Conservation (phyloP, 2,888 invertebrate species). For the Aleiodes leptofemur region DNA sequence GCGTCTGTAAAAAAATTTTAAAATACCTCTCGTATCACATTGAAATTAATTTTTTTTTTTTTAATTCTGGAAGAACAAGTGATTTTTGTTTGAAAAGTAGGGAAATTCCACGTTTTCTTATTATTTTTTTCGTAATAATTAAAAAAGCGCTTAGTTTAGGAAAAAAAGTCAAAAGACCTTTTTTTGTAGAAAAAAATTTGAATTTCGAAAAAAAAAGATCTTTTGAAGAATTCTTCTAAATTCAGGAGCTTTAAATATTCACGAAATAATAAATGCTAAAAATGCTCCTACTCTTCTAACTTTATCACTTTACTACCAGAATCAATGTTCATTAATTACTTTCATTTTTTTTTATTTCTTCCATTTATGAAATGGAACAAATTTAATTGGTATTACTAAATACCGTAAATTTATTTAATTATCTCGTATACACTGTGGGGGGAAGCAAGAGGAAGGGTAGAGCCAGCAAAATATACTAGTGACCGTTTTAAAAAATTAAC, state of each 20-base stretch:
- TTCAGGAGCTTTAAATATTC: too few relatives aligned
- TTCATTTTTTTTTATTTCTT: conserved; percentile 41
- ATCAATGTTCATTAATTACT: conserved; percentile 58
- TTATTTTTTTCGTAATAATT: neutral
- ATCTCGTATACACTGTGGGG: conserved; percentile 67
- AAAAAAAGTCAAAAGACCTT: too few relatives aligned
- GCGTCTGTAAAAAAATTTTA: conserved; percentile 69
- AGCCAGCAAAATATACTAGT: conserved; percentile 73
- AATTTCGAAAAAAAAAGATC: conserved; percentile 6
- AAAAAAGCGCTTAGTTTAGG: too few relatives aligned
- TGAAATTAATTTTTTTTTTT: conserved; percentile 19
- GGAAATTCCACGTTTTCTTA: neutral
- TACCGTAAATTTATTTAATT: conserved; percentile 38
- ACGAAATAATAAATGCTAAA: conserved; percentile 23
- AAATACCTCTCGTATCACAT: conserved; percentile 55
- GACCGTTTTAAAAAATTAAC: conserved; percentile 54
- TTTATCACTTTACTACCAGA: conserved; percentile 15
- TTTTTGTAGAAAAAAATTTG: too few relatives aligned
- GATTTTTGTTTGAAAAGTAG: conserved; percentile 10
- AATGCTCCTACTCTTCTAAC: conserved; percentile 41
- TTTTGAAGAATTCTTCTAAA: too few relatives aligned
- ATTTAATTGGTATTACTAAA: conserved; percentile 21
- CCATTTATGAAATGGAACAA: conserved; percentile 38
- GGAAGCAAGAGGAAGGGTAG: conserved; percentile 76
- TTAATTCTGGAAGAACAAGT: neutral